Conservation (phyloP, 2,797 vertebrate species). For the Hipposideros larvatus region DNA sequence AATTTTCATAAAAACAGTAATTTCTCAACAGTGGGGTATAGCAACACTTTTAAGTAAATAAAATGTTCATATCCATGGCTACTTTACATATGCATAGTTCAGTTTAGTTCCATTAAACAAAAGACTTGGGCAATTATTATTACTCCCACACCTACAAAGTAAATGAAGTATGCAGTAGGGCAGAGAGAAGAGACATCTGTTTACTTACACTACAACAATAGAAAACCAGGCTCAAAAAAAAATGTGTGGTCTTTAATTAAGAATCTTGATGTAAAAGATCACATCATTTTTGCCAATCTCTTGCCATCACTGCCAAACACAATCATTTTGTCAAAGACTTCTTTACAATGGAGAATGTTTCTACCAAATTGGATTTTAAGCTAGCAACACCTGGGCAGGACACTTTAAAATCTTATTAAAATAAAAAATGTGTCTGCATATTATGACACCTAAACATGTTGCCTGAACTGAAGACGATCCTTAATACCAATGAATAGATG, state of each 20-base stretch:
- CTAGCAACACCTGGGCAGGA: background rate
- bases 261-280: slow-evolving; percentile 14
- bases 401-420: slow-evolving; percentile 32
- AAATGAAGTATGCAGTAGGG: slow-evolving; percentile 2
- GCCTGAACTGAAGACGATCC: background rate
- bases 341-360: background rate
- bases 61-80: slow-evolving; percentile 3
- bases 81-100: slow-evolving; percentile 1
- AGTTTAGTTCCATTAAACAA: background rate
- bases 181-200: background rate
- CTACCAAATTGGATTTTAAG: slow-evolving; percentile 47
- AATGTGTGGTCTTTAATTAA: background rate
- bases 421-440: background rate
- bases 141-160: background rate
- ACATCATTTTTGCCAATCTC: slow-evolving; percentile 35
- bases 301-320: background rate
- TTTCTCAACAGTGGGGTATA: background rate
- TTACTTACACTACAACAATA: slow-evolving; percentile 2
- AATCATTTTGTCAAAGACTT: slow-evolving; percentile 30
- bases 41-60: background rate
- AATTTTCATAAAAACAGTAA: slow-evolving; percentile 47
- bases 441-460: background rate
- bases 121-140: background rate
- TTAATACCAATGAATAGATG: slow-evolving; percentile 21
- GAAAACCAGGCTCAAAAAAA: background rate